These are phyloP conservation scores for Dasyornis broadbenti DNA, from an alignment of 2,113 vertebrate species.

Conservation along the genomic window DNA sequence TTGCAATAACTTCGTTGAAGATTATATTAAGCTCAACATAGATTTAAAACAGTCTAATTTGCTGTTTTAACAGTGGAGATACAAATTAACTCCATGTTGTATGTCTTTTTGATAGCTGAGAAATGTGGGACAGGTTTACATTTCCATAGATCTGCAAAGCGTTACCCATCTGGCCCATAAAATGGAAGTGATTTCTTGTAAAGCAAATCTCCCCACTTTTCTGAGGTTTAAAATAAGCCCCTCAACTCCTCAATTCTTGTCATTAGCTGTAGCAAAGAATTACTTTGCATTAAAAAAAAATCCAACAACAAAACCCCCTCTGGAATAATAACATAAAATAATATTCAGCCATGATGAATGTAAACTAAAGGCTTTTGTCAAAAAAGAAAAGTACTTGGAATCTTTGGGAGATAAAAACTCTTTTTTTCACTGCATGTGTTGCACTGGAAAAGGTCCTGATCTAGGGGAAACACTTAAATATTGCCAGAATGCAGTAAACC, in stretches of 20 bases:
- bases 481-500: not conserved
- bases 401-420: not conserved
- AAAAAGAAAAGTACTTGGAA: not conserved
- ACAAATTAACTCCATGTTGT: not conserved
- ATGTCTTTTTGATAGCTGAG: not conserved
- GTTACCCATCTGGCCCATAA: not conserved
- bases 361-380: not conserved
- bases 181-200: not conserved
- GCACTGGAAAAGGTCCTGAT: not conserved
- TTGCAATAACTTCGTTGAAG: not conserved
- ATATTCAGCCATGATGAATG: not conserved
- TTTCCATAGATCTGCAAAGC: not conserved
- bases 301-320: not conserved
- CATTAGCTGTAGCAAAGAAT: not conserved
- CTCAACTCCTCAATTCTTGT: not conserved
- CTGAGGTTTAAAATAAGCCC: not conserved
- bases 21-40: not conserved
- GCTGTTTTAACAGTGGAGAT: not conserved
- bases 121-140: fast-evolving
- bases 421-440: fast-evolving
- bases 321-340: not conserved
- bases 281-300: not conserved
- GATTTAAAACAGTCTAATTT: not conserved
- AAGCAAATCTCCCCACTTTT: not conserved
- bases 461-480: not conserved